Base-by-base conservation (phyloP, 2,888 invertebrate genomes). In the Unio pictorum region DNA sequence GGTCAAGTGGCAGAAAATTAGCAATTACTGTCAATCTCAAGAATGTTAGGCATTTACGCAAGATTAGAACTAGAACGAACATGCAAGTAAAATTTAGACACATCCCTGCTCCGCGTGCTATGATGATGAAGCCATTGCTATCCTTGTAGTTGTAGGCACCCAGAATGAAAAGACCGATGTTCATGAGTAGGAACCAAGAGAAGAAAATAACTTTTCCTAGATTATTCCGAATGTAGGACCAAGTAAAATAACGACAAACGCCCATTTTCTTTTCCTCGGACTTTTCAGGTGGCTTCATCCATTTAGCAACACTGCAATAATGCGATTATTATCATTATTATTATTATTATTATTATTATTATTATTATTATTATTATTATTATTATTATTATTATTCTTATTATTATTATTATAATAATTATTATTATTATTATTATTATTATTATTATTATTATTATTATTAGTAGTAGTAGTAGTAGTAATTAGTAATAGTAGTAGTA, bases 81-180 rank as follows among this genome's bases (percentile, higher is more conserved):
- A 95, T 94, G 87, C 96, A 96, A 88, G 95, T 95, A 90, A 98
- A 97, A 91, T 98, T 98, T 7, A 98, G 92, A 66, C 82, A 84
- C 93, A 93, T 90, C 95, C 97, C 97, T 89, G 96, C 95, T 64
- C 95, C 96, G 85, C 97, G 92, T 0, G 97, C 97, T 60, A 78
- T 79, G 69, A 74, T 76, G 23, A 74, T 66, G 75, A 78, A 80
- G n/a, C 69, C 67, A 68, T 84, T 84, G 1, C 69, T 67, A 4
- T 78, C 71, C 30, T 81, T 64, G 71, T 84, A 84, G 45, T 76
- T 74, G 67, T 72, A 80, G 30, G 76, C 78, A 15, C 80, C 81
- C 20, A 73, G 63, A 7, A 67, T 91, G 85, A 96, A 96, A 2
- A 98, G 91, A 0, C 93, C 93, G 0, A 94, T 85, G 89, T 97